Conservation (phyloP, 1,140 invertebrate species). For the Brachionus rotundiformis region DNA sequence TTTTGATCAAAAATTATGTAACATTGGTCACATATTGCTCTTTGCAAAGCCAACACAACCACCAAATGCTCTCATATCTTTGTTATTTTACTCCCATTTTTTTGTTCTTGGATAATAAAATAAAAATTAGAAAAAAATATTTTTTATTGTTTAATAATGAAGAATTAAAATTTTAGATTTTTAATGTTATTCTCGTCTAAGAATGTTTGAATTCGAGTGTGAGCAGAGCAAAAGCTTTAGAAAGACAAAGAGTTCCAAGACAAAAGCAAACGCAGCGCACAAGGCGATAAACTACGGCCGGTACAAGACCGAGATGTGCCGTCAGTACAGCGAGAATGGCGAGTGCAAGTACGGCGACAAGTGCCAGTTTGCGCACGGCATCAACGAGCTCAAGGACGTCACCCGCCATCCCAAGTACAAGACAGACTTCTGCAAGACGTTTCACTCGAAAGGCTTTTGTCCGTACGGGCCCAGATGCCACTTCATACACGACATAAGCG, state of each 20-base stretch:
- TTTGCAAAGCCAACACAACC: too few relatives aligned
- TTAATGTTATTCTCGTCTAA: conserved; percentile 23
- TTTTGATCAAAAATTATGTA: too few relatives aligned
- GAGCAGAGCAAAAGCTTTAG: not conserved
- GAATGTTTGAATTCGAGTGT: conserved; percentile 36
- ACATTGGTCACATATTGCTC: too few relatives aligned
- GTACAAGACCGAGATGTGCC: conserved; percentile 57
- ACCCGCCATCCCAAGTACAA: conserved; percentile 56
- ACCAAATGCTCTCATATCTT: too few relatives aligned
- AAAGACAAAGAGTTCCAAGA: not conserved
- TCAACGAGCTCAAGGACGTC: conserved; percentile 54
- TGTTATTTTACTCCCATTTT: too few relatives aligned
- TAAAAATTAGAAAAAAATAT: not conserved
- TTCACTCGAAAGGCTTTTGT: conserved; percentile 55
- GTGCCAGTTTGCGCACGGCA: conserved; percentile 57
- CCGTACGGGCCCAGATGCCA: conserved; percentile 55
- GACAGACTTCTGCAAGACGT: conserved; percentile 55
- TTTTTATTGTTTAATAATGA: not conserved
- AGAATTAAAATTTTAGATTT: conserved; percentile 13
- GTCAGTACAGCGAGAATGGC: conserved; percentile 54
- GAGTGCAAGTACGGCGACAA: conserved; percentile 56
- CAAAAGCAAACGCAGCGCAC: not conserved
- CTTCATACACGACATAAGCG: conserved; percentile 54
- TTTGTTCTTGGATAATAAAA: not conserved
- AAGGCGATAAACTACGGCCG: conserved; percentile 34